These are phyloP conservation scores for Microplitis manilae DNA, from an alignment of 2,888 invertebrate species.

Conservation along the genomic window DNA sequence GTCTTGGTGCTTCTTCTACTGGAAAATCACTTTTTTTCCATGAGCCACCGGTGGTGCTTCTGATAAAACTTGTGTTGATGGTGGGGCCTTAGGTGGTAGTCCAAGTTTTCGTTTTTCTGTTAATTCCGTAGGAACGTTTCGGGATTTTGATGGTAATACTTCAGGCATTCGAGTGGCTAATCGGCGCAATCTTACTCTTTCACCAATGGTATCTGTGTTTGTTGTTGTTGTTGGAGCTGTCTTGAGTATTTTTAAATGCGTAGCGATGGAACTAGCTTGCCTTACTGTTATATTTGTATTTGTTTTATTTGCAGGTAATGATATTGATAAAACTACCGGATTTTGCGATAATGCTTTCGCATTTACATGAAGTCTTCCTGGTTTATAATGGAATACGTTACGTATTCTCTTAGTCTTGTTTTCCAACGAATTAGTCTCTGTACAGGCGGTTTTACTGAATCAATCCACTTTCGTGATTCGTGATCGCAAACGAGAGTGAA, in stretches of 20 bases:
- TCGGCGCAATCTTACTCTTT: too few species aligned
- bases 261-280: too few species aligned
- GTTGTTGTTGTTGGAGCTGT: too few species aligned
- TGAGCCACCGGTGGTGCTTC: neutral
- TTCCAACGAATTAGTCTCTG: conserved; percentile 32
- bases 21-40: too few species aligned
- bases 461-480: conserved; percentile 38
- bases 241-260: too few species aligned
- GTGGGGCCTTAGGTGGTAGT: neutral
- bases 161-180: too few species aligned
- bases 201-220: too few species aligned
- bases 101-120: neutral
- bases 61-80: neutral
- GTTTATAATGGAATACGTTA: conserved; percentile 33
- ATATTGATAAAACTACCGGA: neutral
- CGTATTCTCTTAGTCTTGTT: conserved; percentile 34
- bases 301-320: neutral
- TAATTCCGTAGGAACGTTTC: too few species aligned
- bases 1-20: neutral
- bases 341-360: conserved; percentile 39
- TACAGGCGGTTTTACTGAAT: conserved; percentile 27
- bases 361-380: conserved; percentile 29
- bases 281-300: neutral
- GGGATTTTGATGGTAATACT: too few species aligned
- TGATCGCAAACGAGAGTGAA: conserved; percentile 40